Evolutionary conservation across 2,888 invertebrate species (phyloP).

Genomic region (Anorthoa munda): DNA sequence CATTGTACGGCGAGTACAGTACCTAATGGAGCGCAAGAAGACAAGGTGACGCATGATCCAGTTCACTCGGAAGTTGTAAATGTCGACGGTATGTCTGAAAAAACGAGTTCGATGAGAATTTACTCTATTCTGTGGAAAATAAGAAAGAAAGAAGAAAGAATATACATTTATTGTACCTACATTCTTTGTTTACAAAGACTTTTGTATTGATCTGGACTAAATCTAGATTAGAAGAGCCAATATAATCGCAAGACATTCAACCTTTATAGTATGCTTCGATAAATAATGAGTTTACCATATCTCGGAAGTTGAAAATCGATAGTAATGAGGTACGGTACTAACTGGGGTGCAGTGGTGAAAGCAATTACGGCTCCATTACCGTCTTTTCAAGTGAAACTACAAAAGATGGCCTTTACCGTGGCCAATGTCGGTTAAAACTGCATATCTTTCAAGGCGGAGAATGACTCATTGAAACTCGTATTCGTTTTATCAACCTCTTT

Average conservation of each 20-base stretch:
- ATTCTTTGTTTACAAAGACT: slow-evolving; percentile 13
- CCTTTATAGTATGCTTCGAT: not conserved
- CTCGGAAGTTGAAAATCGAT: slow-evolving; percentile 38
- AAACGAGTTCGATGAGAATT: slow-evolving; percentile 21
- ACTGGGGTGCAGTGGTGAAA: slow-evolving; percentile 28
- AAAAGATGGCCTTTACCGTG: slow-evolving; percentile 47
- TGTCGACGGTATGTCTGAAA: slow-evolving; percentile 13
- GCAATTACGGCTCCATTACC: slow-evolving; percentile 47
- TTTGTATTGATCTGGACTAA: slow-evolving; percentile 5
- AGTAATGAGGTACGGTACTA: slow-evolving; percentile 6
- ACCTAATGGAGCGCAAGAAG: slow-evolving; percentile 23
- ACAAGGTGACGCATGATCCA: slow-evolving; percentile 14
- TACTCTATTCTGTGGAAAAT: slow-evolving; percentile 11
- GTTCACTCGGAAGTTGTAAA: slow-evolving; percentile 21
- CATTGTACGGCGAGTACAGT: not conserved
- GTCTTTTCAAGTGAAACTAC: slow-evolving; percentile 44
- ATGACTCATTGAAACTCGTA: slow-evolving; percentile 34
- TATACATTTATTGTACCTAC: no score
- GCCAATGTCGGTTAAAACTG: slow-evolving; percentile 51
- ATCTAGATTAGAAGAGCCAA: not conserved
- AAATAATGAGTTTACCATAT: slow-evolving; percentile 31
- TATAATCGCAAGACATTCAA: not conserved
- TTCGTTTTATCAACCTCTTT: slow-evolving; percentile 22
- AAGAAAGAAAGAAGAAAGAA: no score
- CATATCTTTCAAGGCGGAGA: slow-evolving; percentile 35